Evolutionary conservation across 2,797 vertebrate species (phyloP), one percentile per base, ranked within the genome.

Genomic region (Champsocephalus esox): DNA sequence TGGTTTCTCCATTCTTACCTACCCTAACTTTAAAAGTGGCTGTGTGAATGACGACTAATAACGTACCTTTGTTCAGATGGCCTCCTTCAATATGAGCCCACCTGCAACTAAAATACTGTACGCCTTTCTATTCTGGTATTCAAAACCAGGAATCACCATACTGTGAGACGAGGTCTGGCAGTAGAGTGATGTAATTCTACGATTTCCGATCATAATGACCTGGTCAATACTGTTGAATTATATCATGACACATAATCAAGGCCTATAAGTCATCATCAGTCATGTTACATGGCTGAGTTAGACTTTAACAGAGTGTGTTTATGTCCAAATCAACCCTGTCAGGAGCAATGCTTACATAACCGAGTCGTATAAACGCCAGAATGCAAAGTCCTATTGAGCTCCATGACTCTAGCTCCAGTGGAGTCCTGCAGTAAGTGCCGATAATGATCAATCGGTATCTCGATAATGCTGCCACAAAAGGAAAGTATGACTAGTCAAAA

Each of bases 271-370:
- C 69, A 72, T 69, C 81, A 82, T 90, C 86, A 80, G 72, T 87
- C 85, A 88, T 50, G 73, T 84, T 44, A 16, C 32, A 19, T 55
- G 75, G 80, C 60, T 48, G 62, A 65, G 79, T 81, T 77, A 16
- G 80, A 89, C 81, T 84, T 87, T 87, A 77, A 83, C 79, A 63
- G 48, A 5, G 44, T 48, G 56, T 86, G 89, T 88, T 89, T 88
- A 89, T 9, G 12, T 81, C 75, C 57, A 67, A 41, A 50, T 82
- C 75, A 41, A 11, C 56, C 65, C 67, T 55, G 86, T 79, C 81
- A 75, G 68, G 56, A 80, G 71, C 19, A 1, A 28, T 72, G 83
- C 84, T 92, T 87, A 84, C 52, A 84, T 76, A 88, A 89, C 75
- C 46, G 52, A 80, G 78, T 77, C 67, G 32, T 73, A 79, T 82